These are phyloP conservation scores for Caerostris darwini DNA, from an alignment of 1,140 invertebrate genomes.

Conservation along the genomic window DNA sequence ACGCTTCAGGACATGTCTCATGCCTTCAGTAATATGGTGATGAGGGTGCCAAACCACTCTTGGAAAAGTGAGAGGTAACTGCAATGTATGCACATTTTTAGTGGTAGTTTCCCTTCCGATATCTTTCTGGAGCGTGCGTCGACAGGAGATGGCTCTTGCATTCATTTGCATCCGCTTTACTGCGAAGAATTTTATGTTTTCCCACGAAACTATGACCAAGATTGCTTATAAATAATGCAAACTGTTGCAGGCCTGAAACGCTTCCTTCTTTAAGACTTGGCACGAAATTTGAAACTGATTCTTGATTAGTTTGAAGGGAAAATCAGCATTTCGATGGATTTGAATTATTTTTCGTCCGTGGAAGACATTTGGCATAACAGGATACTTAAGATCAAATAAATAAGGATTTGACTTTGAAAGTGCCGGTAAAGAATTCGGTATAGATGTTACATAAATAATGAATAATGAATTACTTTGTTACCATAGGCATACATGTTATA, in stretches of 20 bases:
- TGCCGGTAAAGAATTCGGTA: no score
- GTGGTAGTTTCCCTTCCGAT: constrained; percentile 48
- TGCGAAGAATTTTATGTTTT: constrained; percentile 27
- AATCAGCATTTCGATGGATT: not conserved
- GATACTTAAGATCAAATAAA: not conserved
- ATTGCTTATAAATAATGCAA: constrained; percentile 69
- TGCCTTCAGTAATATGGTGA: constrained; percentile 43
- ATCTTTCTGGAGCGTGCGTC: constrained; percentile 2
- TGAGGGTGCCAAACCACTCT: constrained; percentile 9
- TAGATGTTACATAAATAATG: no score
- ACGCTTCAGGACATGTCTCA: not conserved
- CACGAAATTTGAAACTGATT: constrained; percentile 38
- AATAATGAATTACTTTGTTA: no score
- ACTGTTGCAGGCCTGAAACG: not conserved
- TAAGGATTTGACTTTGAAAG: no score
- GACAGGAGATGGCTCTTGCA: constrained; percentile 18
- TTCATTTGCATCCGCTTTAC: constrained; percentile 55
- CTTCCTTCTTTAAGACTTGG: not conserved
- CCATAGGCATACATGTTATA: no score
- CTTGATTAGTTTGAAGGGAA: constrained; percentile 11
- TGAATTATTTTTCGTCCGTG: not conserved
- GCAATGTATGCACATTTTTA: constrained; percentile 65
- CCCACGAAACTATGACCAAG: constrained; percentile 4
- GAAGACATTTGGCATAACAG: not conserved
- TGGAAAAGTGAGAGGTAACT: not conserved